These are phyloP conservation scores for Calycopis cecrops DNA, from an alignment of 1,140 invertebrate genomes.

Conservation along the genomic window DNA sequence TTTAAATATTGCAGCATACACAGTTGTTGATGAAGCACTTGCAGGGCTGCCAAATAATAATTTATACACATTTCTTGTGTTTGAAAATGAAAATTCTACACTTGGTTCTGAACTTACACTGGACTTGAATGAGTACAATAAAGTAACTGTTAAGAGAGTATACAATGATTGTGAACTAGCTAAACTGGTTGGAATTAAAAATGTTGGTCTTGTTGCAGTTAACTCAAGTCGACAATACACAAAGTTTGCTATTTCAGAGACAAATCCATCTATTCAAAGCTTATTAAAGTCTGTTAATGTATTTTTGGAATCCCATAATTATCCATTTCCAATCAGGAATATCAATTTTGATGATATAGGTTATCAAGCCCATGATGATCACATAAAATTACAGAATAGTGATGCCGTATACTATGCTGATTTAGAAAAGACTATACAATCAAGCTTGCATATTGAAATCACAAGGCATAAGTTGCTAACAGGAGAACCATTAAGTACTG, in stretches of 20 bases:
- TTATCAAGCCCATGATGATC: conserved; percentile 48
- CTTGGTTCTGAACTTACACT: conserved; percentile 78
- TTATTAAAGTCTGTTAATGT: conserved; percentile 70
- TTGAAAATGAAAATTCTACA: conserved; percentile 76
- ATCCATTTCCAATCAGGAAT: conserved; percentile 47
- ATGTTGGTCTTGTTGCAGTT: conserved; percentile 72
- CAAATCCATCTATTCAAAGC: conserved; percentile 54
- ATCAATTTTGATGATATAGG: conserved; percentile 26
- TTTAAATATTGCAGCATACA: conserved; percentile 76
- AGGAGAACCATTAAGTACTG: conserved; percentile 81
- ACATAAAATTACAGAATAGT: conserved; percentile 44
- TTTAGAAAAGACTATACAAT: conserved; percentile 88
- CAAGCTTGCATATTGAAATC: conserved; percentile 89
- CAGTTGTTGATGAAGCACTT: conserved; percentile 54
- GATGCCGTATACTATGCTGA: conserved; percentile 86
- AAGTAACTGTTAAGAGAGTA: conserved; percentile 75
- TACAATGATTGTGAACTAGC: conserved; percentile 74
- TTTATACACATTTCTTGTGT: conserved; percentile 76
- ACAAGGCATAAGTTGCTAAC: conserved; percentile 79
- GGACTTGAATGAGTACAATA: conserved; percentile 76
- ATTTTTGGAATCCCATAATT: conserved; percentile 68
- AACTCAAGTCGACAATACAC: conserved; percentile 52
- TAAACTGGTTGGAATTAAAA: conserved; percentile 61
- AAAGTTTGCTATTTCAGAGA: conserved; percentile 53
- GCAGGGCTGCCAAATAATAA: conserved; percentile 50